Evolutionary conservation across 2,888 invertebrate genomes (phyloP).

Genomic region (Chydorus sphaericus): DNA sequence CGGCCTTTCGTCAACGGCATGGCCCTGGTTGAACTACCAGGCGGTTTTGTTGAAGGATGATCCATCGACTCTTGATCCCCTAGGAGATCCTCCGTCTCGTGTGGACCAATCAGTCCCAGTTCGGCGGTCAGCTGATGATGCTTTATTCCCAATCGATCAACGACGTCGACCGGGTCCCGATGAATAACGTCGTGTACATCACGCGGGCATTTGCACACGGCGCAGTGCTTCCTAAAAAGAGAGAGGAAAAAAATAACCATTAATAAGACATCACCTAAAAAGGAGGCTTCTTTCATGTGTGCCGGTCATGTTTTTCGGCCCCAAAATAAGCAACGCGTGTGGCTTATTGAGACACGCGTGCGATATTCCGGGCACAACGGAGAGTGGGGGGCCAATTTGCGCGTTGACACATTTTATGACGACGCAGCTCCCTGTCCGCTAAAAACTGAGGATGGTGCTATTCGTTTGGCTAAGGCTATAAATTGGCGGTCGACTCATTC

Average conservation of each 20-base stretch:
- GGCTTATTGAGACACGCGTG: no score
- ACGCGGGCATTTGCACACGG: conserved; percentile 78
- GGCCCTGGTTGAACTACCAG: conserved; percentile 18
- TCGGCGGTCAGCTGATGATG: conserved; percentile 41
- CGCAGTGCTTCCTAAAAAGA: conserved; percentile 68
- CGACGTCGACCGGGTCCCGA: conserved; percentile 59
- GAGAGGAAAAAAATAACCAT: neutral
- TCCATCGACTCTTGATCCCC: conserved; percentile 27
- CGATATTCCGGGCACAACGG: no score
- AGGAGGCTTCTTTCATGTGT: conserved; percentile 16
- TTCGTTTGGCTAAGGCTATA: no score
- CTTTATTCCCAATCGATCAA: conserved; percentile 30
- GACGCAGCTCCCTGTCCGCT: no score
- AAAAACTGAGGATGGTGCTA: no score
- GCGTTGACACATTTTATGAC: no score
- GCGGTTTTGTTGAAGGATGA: conserved; percentile 42
- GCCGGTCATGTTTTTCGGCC: no score
- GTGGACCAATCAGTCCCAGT: no score
- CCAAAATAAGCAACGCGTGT: no score
- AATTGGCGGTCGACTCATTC: no score
- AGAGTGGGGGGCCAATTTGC: no score
- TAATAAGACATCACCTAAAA: neutral
- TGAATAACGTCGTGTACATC: conserved; percentile 81
- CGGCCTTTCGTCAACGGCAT: conserved; percentile 32
- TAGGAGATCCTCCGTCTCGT: no score